A percentile compares a stretch with the other conserved stretches of the same genome.
Conservation (phyloP, 2,113 vertebrate genomes). For the Phyllostomus hastatus region DNA sequence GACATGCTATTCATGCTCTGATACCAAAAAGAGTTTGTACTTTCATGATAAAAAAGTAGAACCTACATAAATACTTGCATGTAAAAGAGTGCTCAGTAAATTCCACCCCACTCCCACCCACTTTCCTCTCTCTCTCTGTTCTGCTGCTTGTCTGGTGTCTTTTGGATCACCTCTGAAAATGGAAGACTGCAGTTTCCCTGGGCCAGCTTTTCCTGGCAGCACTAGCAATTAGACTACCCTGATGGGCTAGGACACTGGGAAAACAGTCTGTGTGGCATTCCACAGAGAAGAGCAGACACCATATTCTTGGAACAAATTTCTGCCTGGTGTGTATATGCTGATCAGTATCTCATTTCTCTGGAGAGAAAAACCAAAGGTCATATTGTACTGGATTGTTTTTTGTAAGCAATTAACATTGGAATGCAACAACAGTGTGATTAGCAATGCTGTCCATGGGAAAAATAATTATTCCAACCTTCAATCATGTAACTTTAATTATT, state of each 20-base stretch:
- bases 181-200: background rate
- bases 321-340: background rate
- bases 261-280: background rate
- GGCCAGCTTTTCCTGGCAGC: background rate
- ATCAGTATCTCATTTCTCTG: background rate
- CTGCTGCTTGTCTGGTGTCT: background rate
- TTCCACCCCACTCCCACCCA: background rate
- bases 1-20: background rate
- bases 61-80: background rate
- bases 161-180: background rate
- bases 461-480: background rate
- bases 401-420: background rate
- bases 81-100: background rate
- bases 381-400: background rate
- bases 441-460: background rate
- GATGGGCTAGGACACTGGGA: background rate
- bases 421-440: background rate
- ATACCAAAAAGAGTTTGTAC: background rate
- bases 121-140: background rate
- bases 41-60: background rate
- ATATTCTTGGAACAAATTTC: background rate
- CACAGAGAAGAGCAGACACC: background rate
- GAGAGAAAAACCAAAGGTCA: background rate
- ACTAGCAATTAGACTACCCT: background rate
- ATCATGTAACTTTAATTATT: background rate